Base-by-base conservation (phyloP, 2,113 vertebrate genomes). In the Xenus cinereus region DNA sequence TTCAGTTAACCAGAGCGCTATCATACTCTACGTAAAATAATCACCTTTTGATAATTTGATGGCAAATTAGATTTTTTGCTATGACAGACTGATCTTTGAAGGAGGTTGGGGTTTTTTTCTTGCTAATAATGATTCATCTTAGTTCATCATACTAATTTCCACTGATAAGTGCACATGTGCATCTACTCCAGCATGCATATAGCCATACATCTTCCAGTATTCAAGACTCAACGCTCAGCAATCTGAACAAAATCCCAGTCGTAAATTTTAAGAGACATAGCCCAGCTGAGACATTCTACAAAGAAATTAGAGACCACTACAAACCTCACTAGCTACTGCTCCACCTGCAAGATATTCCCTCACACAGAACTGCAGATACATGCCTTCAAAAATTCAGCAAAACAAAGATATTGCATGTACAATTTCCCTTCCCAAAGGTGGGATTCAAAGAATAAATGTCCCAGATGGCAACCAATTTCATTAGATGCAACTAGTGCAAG, bases 131-230 rank as follows among this genome's bases (percentile, higher is more conserved):
- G 7, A 85, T 57, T 80, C 33, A 45, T 14, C 46, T 77, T 60
- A 57, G 13, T 22, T 67, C 17, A 82, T 39, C 9, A 14, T 9
- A 87, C 10, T 43, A 23, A 51, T 30, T 82, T 62, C 20, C 71
- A 26, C 2, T 35, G 19, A 7, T 43, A 71, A 69, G 9, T 19
- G 16, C 33, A 80, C 14, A 54, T 0, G 0, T 22, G 14, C 14
- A 56, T 69, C 24, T 51, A 24, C 32, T 73, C 53, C 54, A 63
- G 11, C 3, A 7, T 10, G 24, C 20, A 50, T 12, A 4, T 10
- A 73, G 3, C 46, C 43, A 83, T 16, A 30, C 15, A 53, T 14
- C 24, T 63, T 71, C 66, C n/a, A 67, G 30, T 23, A 35, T 11
- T 50, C 41, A 54, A 62, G 27, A 85, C 32, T 68, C 18, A 73